These are phyloP conservation scores for Lampris megalopsis DNA, from an alignment of 2,113 vertebrate species.

Conservation along the genomic window DNA sequence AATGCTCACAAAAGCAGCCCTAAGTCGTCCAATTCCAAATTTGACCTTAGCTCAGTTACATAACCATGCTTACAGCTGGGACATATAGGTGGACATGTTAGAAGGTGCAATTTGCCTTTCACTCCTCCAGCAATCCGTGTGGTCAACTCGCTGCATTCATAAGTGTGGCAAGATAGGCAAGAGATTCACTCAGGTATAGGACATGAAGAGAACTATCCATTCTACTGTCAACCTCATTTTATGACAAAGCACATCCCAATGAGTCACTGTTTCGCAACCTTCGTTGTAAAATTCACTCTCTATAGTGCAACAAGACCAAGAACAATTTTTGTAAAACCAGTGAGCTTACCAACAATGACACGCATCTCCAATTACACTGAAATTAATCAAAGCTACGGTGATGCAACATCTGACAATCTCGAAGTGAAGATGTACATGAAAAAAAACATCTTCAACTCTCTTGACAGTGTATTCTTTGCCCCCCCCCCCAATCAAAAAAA, in stretches of 20 bases:
- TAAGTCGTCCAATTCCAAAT: slow-evolving; percentile 54
- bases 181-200: neutral
- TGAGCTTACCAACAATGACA: neutral
- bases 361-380: neutral
- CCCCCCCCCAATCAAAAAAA: no score
- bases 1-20: slow-evolving; percentile 15
- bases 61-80: slow-evolving; percentile 56
- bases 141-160: neutral
- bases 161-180: neutral
- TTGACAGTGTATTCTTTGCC: no score
- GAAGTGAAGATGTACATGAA: neutral
- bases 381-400: neutral
- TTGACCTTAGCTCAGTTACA: slow-evolving; percentile 61
- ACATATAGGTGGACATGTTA: slow-evolving; percentile 39
- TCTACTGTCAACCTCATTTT: neutral
- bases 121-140: neutral
- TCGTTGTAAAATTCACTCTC: no score
- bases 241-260: no score
- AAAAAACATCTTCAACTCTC: neutral
- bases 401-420: neutral
- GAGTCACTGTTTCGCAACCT: no score
- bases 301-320: neutral
- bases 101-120: slow-evolving; percentile 8
- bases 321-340: neutral
- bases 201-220: neutral